These are phyloP conservation scores for Ellobium chinense DNA, from an alignment of 2,888 invertebrate species.

Conservation along the genomic window DNA sequence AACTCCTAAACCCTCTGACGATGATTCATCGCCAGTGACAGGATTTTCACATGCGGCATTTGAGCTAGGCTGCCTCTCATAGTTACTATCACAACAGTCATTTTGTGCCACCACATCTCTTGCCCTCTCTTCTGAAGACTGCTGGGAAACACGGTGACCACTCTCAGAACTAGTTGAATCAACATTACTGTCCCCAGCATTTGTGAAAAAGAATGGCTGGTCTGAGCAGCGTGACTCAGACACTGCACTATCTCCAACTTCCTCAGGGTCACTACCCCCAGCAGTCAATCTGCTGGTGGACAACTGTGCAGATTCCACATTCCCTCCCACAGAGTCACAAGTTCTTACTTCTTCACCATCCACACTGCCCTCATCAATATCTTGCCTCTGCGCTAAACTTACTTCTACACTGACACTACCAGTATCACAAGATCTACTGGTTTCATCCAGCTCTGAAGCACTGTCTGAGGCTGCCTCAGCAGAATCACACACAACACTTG, in stretches of 20 bases:
- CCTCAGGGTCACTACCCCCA: not conserved
- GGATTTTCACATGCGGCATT: conserved; percentile 8
- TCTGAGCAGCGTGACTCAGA: conserved; percentile 35
- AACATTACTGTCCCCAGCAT: conserved; percentile 42
- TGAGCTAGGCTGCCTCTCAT: conserved; percentile 30
- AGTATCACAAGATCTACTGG: conserved; percentile 5
- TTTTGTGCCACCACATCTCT: not conserved
- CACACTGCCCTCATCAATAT: conserved; percentile 1
- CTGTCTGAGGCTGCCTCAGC: conserved; percentile 20
- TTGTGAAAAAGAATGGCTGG: not conserved
- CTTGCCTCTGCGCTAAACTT: not conserved
- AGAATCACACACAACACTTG: conserved; percentile 38
- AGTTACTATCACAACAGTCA: conserved; percentile 51
- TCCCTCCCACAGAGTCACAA: conserved; percentile 30
- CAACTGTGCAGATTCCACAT: not conserved
- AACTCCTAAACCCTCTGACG: conserved; percentile 39
- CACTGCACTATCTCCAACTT: conserved; percentile 20
- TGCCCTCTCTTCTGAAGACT: not conserved
- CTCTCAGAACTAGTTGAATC: conserved; percentile 47
- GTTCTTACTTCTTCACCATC: conserved; percentile 7
- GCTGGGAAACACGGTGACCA: not conserved
- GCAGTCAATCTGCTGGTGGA: conserved; percentile 1
- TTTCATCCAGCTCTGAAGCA: not conserved
- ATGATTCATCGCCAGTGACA: conserved; percentile 24
- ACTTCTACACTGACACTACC: not conserved